Evolutionary conservation across 1,140 invertebrate genomes (phyloP), one percentile per base, ranked within the genome.

Genomic region (Brachionus koreanus): DNA sequence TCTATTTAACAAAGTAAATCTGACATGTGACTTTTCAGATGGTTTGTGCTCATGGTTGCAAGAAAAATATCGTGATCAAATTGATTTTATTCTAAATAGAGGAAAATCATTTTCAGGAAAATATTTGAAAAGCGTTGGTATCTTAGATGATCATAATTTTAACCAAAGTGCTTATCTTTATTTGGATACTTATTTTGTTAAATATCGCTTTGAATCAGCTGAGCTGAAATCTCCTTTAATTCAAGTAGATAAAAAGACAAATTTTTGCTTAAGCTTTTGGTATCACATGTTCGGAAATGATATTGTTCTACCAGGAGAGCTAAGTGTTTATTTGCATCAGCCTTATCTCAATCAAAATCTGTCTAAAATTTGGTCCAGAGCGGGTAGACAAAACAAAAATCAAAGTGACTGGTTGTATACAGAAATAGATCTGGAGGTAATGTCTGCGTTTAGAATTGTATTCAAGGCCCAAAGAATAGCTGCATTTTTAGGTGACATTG

Each of bases 351-450:
- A 29, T 12, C 46, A 65, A 12, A 42, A 79, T 23, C 12, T 79
- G 5, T 37, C 35, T 12, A 57, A 57, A 79, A 61, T 79, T 43
- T 79, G 76, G 76, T 79, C 76, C 6, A 79, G 76, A 79, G 76
- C 49, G 0, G 76, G 76, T 10, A 25, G 23, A 57, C 49, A 79
- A 61, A 19, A 43, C 12, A 29, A 43, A 61, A 43, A 25, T 46
- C 69, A 46, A 74, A 46, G 16, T 74, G 69, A 74, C 25, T 74
- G 69, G 69, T 5, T 74, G 43, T 25, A 29, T 46, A 13, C 69
- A 4, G n/a, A 29, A 23, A 43, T 74, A 74, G 25, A 74, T 74
- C 6, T 74, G 0, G 43, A 74, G 25, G 39, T 74, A 2, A n/a
- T 23, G 16, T 74, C 69, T 25, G 39, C 43, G 12, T 74, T 74